Evolutionary conservation across 1,140 invertebrate species (phyloP).

Genomic region (Drosophila arizonae): DNA sequence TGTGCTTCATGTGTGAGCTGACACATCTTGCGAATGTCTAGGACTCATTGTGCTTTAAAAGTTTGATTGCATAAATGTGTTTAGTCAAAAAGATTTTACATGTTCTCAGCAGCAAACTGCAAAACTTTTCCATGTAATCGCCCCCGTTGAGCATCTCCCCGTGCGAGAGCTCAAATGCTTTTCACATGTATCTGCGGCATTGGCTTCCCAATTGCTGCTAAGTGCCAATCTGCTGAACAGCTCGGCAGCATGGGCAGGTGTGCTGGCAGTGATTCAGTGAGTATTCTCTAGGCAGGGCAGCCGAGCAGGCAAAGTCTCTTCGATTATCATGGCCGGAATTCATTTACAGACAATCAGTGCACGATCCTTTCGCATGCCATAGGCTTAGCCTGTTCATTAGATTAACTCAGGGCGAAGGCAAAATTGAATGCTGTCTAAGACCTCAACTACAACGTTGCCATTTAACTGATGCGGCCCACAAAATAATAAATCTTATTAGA

Average conservation of each 20-base stretch:
- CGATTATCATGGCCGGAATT: background rate
- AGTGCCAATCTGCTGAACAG: slow-evolving; percentile 17
- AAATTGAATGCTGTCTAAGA: slow-evolving; percentile 37
- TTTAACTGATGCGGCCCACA: slow-evolving; percentile 17
- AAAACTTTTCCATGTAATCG: slow-evolving; percentile 60
- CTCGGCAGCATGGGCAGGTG: background rate
- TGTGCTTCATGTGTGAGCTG: too few species aligned
- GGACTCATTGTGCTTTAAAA: slow-evolving; percentile 40
- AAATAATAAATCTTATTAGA: slow-evolving; percentile 61
- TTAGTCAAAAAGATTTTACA: slow-evolving; percentile 54
- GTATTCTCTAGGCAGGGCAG: background rate
- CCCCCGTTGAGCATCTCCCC: background rate
- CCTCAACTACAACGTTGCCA: slow-evolving; percentile 12
- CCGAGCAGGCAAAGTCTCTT: background rate
- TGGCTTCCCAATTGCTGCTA: slow-evolving; percentile 43
- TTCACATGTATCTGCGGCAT: slow-evolving; percentile 64
- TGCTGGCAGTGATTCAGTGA: background rate
- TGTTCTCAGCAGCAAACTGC: slow-evolving; percentile 37
- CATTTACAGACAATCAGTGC: background rate
- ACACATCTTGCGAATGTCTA: too few species aligned
- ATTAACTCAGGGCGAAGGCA: slow-evolving; percentile 20
- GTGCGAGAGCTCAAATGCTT: slow-evolving; percentile 65
- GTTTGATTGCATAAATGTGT: slow-evolving; percentile 54
- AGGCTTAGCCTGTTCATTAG: slow-evolving; percentile 44
- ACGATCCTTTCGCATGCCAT: slow-evolving; percentile 12